Base-by-base conservation (phyloP, 2,888 invertebrate species). In the Drosophila tripunctata region DNA sequence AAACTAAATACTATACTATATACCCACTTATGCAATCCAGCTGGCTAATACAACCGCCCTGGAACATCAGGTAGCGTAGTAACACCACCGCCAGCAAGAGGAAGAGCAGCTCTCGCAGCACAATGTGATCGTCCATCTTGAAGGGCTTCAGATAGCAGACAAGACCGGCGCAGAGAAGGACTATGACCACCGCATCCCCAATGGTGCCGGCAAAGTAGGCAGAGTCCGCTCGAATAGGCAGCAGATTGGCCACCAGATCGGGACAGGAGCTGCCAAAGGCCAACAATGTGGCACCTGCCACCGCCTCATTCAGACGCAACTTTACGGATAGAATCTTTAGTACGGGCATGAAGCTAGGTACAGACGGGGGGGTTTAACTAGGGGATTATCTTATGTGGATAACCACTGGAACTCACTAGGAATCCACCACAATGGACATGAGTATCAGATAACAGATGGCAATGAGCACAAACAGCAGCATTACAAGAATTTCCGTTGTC, bases 131-230 rank as follows among this genome's bases (percentile, higher is more conserved):
- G n/a, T 77, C 63, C 65, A 80, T 73, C 12, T 41, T 40, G 30
- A 80, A 86, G 0, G 80, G 80, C 14, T 60, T 73, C 33, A 80
- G 8, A 4, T 43, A 86, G 27, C 77, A 73, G 6, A 83, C 12
- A 27, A 62, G 56, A 6, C 83, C 80, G 0, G 80, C 87, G 4
- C 74, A 55, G 1, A 80, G 8, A 0, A 77, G 35, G 0, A 80
- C 30, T 0, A 44, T 12, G 3, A 77, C 30, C 1, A 83, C n/a
- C 0, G 54, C 30, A 33, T 51, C 64, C 19, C 48, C 24, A 4
- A 69, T 4, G 14, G 50, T 31, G 12, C 40, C 27, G 3, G 83
- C 54, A 22, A 67, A 55, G 7, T 69, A 19, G 0, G 67, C 44
- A 0, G 74, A 8, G 0, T 38, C 36, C 0, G 17, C 12, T 0